Base-by-base conservation (phyloP, 2,113 vertebrate genomes). In the Protobothrops mucrosquamatus region DNA sequence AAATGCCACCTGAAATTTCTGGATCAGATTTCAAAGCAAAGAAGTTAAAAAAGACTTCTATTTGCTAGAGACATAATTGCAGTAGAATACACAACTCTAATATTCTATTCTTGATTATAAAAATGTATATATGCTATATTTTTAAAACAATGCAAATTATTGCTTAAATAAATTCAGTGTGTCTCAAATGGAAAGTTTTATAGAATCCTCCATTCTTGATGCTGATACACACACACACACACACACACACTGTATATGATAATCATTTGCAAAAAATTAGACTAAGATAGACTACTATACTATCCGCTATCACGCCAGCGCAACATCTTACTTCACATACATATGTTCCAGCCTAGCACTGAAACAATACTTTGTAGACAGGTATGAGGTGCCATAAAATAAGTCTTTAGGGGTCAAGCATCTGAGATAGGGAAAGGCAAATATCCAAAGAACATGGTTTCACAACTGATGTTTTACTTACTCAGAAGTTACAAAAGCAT, bases 401-500 rank as follows among this genome's bases (percentile, higher is more conserved):
- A 48, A 69, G 18, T 26, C 10, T 55, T 8, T 59, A 88, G 11
- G 85, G n/a, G 51, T 39, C 51, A 48, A 20, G 4, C 64, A 90
- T 54, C 57, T 89, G 54, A 95, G 88, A 34, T 8, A 6, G 2
- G 11, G 2, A 12, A 54, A 64, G 46, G 46, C 20, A 88, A 56
- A 46, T 81, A 54, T 64, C 39, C 90, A 56, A 54, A 92, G 39
- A 4, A 48, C 29, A 23, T 88, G 39, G 9, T 55, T 61, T 88
- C 20, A 23, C 26, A 86, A 20, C 9, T 11, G 89, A 26, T 23
- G 29, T 86, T 92, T 92, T 48, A 98, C 99, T 98, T 97, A 99
- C 99, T 99, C 99, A 0, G 99, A 99, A 22, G 99, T 99, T 95
- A 99, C 98, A 52, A 99, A 99, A 64, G 99, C 99, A 0, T 99